phyloP scores from a whole-genome alignment of 2,888 invertebrate genomes.

The Agrotis segetum region DNA sequence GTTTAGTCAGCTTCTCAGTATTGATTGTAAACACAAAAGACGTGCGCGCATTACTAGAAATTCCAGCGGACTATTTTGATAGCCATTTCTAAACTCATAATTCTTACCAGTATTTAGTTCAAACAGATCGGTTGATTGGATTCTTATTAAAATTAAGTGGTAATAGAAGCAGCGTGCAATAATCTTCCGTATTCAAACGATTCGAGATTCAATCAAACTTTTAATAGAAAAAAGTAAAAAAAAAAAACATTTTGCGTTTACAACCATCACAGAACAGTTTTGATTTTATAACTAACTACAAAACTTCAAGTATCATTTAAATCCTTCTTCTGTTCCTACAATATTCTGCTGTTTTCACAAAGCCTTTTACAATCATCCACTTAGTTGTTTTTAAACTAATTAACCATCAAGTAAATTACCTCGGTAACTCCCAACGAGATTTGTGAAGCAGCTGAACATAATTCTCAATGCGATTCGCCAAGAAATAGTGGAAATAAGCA shows the following conservation, averaged over 20 bases:
- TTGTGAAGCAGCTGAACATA: constrained; percentile 20
- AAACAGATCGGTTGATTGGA: not conserved
- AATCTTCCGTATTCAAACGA: not conserved
- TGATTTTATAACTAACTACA: too few species aligned
- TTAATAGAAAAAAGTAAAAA: not conserved
- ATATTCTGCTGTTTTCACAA: constrained; percentile 20
- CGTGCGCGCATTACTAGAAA: not conserved
- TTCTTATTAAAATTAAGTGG: not conserved
- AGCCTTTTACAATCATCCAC: not conserved
- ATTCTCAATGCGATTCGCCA: constrained; percentile 31
- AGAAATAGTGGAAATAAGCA: constrained; percentile 45
- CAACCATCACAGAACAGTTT: too few species aligned
- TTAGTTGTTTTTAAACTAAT: constrained; percentile 23
- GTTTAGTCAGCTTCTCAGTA: constrained; percentile 31
- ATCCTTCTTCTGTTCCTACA: not conserved
- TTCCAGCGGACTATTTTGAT: constrained; percentile 7
- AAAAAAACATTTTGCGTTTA: not conserved
- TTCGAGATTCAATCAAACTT: not conserved
- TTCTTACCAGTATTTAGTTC: not conserved
- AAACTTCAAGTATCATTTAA: not conserved
- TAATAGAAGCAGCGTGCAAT: not conserved
- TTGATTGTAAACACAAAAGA: constrained; percentile 18
- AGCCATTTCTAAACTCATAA: constrained; percentile 1
- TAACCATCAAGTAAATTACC: constrained; percentile 31
- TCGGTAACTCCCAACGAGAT: constrained; percentile 37